Evolutionary conservation across 2,797 vertebrate species (phyloP).

Genomic region (Spea hammondii): DNA sequence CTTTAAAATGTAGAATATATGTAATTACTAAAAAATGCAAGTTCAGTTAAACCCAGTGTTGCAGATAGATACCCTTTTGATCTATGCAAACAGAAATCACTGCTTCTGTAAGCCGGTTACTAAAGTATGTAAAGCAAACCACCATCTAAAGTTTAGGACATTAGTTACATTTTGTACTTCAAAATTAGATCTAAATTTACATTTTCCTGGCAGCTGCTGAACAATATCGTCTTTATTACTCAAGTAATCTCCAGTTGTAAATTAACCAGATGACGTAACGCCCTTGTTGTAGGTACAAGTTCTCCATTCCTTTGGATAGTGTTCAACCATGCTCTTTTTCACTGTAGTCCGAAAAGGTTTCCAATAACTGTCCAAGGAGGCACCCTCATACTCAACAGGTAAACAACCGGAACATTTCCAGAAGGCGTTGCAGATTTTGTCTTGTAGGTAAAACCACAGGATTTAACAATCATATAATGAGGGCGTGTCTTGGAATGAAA

Average conservation of each 20-base stretch:
- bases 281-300: neutral
- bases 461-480: slow-evolving; percentile 8
- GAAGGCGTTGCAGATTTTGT: slow-evolving; percentile 7
- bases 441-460: slow-evolving; percentile 6
- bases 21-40: no score
- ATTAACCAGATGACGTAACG: neutral
- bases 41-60: no score
- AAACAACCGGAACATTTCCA: neutral
- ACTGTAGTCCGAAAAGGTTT: neutral
- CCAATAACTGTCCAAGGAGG: neutral
- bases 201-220: neutral
- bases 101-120: neutral
- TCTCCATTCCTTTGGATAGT: neutral
- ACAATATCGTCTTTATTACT: neutral
- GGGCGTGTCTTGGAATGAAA: slow-evolving; percentile 25
- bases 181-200: neutral
- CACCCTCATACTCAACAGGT: slow-evolving; percentile 5
- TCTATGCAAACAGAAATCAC: neutral
- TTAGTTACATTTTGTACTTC: neutral
- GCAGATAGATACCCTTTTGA: neutral
- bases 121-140: neutral
- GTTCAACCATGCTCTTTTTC: neutral
- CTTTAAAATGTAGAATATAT: no score
- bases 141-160: neutral
- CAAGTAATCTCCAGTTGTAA: neutral